phyloP scores from a whole-genome alignment of 2,113 vertebrate species.

The Cygnus atratus region DNA sequence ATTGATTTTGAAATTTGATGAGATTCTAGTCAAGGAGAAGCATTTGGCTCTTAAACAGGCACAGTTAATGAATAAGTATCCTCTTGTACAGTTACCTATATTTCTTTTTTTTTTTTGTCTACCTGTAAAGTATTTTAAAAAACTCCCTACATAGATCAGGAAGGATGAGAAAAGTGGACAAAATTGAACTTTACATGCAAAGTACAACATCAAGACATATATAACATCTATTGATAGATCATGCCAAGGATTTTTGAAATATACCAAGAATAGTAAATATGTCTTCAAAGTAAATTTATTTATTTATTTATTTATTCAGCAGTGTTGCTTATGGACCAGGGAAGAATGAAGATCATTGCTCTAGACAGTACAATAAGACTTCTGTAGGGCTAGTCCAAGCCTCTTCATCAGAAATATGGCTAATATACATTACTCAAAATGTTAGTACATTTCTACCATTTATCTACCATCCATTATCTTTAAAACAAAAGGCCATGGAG shows the following conservation, averaged over 20 bases:
- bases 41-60: background rate
- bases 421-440: background rate
- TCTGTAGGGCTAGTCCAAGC: background rate
- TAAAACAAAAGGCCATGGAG: background rate
- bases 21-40: background rate
- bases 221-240: no score
- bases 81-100: background rate
- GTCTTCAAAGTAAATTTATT: background rate
- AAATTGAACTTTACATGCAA: no score
- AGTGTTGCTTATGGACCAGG: background rate
- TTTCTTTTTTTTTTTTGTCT: no score
- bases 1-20: slow-evolving; percentile 64
- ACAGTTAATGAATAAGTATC: background rate
- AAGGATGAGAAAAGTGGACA: no score
- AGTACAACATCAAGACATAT: no score
- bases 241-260: no score
- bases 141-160: no score
- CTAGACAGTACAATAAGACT: background rate
- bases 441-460: background rate
- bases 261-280: no score
- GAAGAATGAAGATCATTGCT: background rate
- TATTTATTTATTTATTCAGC: background rate
- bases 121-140: no score
- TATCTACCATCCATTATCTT: background rate
- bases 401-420: background rate